Evolutionary conservation across 2,113 vertebrate genomes (phyloP).

Genomic region (Tupaia chinensis): DNA sequence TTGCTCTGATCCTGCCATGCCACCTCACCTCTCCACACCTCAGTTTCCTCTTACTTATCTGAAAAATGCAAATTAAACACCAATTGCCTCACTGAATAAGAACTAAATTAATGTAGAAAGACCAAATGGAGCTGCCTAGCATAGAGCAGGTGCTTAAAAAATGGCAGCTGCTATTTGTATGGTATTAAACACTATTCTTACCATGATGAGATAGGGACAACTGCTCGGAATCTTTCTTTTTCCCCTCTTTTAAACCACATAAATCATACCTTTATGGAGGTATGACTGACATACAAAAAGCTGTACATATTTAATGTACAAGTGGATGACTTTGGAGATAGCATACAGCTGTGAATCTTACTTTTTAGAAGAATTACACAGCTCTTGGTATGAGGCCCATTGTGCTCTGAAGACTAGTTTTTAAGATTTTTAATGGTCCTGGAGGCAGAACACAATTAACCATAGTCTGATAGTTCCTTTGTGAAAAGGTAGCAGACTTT

Average conservation of each 20-base stretch:
- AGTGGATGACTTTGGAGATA: not conserved
- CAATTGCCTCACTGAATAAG: not conserved
- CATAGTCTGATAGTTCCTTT: constrained; percentile 34
- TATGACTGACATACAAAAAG: not conserved
- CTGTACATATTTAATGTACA: not conserved
- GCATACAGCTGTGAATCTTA: not conserved
- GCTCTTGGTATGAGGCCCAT: not conserved
- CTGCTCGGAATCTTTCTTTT: constrained; percentile 8
- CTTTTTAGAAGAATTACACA: not conserved
- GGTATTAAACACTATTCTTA: constrained; percentile 14
- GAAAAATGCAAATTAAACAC: constrained; percentile 1
- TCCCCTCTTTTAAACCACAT: not conserved
- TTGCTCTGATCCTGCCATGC: not conserved
- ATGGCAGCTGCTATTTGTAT: not conserved
- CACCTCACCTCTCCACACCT: not conserved
- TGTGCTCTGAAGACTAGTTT: not conserved
- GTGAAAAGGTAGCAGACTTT: not conserved
- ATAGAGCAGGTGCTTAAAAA: not conserved
- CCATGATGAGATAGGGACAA: not conserved
- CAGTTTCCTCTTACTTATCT: constrained; percentile 42
- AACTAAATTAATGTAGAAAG: not conserved
- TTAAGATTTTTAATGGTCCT: not conserved
- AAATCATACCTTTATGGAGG: not conserved
- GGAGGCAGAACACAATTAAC: not conserved
- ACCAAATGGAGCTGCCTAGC: not conserved